Percentiles rank a stretch among this genome's conserved stretches.
These are phyloP conservation scores for Luehdorfia chinensis DNA, from an alignment of 1,140 invertebrate species.

Conservation along the genomic window DNA sequence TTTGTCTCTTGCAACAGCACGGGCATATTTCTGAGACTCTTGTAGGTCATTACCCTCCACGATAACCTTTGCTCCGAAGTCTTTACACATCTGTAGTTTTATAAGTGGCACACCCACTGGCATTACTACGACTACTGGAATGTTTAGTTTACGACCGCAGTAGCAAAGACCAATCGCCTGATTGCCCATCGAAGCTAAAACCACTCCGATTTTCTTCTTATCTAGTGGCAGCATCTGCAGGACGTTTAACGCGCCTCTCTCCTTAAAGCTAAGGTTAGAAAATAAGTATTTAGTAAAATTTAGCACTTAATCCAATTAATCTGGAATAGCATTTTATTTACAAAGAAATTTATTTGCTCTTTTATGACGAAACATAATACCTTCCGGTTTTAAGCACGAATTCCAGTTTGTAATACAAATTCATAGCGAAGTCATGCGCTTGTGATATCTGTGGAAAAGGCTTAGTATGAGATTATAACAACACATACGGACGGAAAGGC, in stretches of 20 bases:
- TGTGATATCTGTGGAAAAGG: constrained; percentile 44
- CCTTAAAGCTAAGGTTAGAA: constrained; percentile 80
- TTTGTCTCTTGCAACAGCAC: constrained; percentile 49
- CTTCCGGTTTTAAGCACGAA: constrained; percentile 47
- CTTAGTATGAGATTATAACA: too few relatives aligned
- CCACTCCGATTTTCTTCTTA: constrained; percentile 83
- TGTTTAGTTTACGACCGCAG: constrained; percentile 82
- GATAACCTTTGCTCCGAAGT: constrained; percentile 84
- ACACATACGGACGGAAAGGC: too few relatives aligned
- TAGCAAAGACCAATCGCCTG: constrained; percentile 80
- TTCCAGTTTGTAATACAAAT: constrained; percentile 56
- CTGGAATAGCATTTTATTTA: too few relatives aligned
- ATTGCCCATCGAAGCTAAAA: constrained; percentile 88
- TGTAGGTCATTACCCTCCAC: constrained; percentile 69
- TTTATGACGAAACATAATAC: too few relatives aligned
- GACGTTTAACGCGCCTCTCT: constrained; percentile 86
- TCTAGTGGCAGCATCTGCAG: constrained; percentile 80
- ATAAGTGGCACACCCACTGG: constrained; percentile 84
- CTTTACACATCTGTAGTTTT: constrained; percentile 84
- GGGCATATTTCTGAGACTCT: constrained; percentile 47
- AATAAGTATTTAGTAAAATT: neutral
- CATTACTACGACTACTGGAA: constrained; percentile 89
- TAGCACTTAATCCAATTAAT: too few relatives aligned
- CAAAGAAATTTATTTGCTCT: too few relatives aligned
- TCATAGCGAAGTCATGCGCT: constrained; percentile 41